A percentile compares a stretch with the other conserved stretches of the same genome.
These are phyloP conservation scores for Plecturocebus donacophilus DNA, from an alignment of 2,113 vertebrate species.

Conservation along the genomic window DNA sequence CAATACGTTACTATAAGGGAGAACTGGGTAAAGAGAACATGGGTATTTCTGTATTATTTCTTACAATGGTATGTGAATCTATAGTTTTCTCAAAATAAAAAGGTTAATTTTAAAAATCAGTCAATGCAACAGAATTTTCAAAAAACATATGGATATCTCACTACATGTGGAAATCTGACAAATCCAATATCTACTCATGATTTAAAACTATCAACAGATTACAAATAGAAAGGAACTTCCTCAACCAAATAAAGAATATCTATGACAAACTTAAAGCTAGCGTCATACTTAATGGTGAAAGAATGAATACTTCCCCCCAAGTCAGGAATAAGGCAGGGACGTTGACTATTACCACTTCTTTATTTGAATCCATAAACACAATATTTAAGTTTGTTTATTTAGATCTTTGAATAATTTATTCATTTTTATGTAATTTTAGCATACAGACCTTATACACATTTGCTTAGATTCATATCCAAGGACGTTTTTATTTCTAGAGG, in stretches of 20 bases:
- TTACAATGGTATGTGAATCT: not conserved
- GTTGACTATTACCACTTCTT: not conserved
- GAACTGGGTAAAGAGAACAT: not conserved
- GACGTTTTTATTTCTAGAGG: too few relatives aligned
- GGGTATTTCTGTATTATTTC: not conserved
- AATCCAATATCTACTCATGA: not conserved
- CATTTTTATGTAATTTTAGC: too few relatives aligned
- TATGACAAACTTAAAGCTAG: not conserved
- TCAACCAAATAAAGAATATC: not conserved
- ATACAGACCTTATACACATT: too few relatives aligned
- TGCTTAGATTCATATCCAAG: too few relatives aligned
- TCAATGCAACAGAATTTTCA: not conserved
- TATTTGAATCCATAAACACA: too few relatives aligned
- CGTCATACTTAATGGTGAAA: not conserved
- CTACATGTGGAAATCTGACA: not conserved
- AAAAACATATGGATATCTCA: not conserved
- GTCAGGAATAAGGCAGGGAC: not conserved
- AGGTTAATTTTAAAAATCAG: not conserved
- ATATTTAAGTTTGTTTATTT: too few relatives aligned
- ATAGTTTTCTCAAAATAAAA: conserved; percentile 21
- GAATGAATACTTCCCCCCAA: not conserved
- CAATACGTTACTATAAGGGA: not conserved
- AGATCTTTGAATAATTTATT: too few relatives aligned
- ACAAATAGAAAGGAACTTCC: not conserved
- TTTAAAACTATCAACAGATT: not conserved